Evolutionary conservation across 2,113 vertebrate species (phyloP).

Genomic region (Halcyon malimbica): DNA sequence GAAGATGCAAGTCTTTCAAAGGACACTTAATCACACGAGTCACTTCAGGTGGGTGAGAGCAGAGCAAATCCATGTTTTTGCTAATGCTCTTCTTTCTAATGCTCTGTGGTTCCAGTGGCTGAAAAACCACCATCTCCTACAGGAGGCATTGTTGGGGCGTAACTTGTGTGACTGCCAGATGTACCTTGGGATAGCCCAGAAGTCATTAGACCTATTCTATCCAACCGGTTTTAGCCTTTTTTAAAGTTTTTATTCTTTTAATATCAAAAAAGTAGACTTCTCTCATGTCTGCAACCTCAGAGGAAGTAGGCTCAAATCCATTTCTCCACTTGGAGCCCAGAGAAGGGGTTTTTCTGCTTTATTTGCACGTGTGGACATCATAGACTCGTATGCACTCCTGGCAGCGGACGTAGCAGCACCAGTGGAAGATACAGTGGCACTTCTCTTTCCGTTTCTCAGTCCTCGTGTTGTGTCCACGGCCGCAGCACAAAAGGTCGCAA

Average conservation of each 20-base stretch:
- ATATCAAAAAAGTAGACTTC: conserved; percentile 51
- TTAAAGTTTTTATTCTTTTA: conserved; percentile 14
- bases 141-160: neutral
- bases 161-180: conserved; percentile 31
- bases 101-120: neutral
- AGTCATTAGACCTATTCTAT: conserved; percentile 66
- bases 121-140: neutral
- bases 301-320: conserved; percentile 44
- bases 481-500: conserved; percentile 83
- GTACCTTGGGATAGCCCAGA: conserved; percentile 21
- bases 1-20: conserved; percentile 57
- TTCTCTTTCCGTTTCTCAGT: conserved; percentile 82
- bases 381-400: conserved; percentile 84
- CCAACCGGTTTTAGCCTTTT: conserved; percentile 58
- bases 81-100: neutral
- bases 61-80: conserved; percentile 24
- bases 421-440: conserved; percentile 85
- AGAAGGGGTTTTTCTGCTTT: neutral
- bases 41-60: conserved; percentile 17
- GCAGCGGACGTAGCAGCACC: conserved; percentile 87
- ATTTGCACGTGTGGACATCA: conserved; percentile 86
- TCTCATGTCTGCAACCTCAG: conserved; percentile 44
- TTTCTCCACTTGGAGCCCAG: conserved; percentile 30
- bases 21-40: conserved; percentile 55
- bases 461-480: conserved; percentile 81